Percentiles rank a stretch among this genome's conserved stretches.
These are phyloP conservation scores for Amphipyra tragopoginis DNA, from an alignment of 2,888 invertebrate genomes.

Conservation along the genomic window DNA sequence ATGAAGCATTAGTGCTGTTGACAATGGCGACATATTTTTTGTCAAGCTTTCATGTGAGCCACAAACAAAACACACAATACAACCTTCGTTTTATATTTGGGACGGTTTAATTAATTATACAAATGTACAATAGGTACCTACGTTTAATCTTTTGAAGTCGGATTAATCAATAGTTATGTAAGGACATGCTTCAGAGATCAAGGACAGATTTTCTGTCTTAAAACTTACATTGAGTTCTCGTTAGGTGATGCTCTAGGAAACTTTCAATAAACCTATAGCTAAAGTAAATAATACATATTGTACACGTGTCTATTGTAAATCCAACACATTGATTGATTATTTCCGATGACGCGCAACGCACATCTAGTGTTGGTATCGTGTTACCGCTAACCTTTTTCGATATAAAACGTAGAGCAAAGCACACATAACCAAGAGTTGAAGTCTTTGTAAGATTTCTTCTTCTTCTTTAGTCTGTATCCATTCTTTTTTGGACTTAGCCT, in stretches of 20 bases:
- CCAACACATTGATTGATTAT: neutral
- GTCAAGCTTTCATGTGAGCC: slow-evolving; percentile 70
- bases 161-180: slow-evolving; percentile 54
- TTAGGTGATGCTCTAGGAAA: neutral
- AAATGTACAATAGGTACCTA: slow-evolving; percentile 50
- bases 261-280: neutral
- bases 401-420: neutral
- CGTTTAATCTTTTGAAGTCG: slow-evolving; percentile 54
- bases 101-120: slow-evolving; percentile 75
- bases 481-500: neutral
- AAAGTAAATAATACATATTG: neutral
- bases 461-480: too few species aligned
- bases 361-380: neutral
- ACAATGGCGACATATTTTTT: slow-evolving; percentile 85
- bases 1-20: slow-evolving; percentile 78
- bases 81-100: slow-evolving; percentile 63
- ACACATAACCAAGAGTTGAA: too few species aligned
- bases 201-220: slow-evolving; percentile 7
- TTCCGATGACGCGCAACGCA: neutral
- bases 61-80: slow-evolving; percentile 75
- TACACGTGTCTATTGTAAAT: neutral
- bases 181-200: slow-evolving; percentile 28
- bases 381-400: neutral
- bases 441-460: too few species aligned
- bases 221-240: neutral